phyloP scores from a whole-genome alignment of 2,797 vertebrate genomes.

The Phalanger gymnotis region DNA sequence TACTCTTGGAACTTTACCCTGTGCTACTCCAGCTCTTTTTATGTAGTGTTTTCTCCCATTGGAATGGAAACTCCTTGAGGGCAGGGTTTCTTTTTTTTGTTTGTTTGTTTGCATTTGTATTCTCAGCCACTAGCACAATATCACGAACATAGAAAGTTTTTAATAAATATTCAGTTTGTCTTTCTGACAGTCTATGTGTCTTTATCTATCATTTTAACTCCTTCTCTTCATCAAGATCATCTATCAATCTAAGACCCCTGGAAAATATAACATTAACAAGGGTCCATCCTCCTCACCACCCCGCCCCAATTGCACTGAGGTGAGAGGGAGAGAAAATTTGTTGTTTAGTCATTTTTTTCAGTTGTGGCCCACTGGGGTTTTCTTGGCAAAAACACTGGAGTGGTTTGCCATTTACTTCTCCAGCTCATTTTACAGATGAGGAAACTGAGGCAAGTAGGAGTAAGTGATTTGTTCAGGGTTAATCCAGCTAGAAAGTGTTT shows the following conservation, averaged over 20 bases:
- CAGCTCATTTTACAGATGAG: neutral
- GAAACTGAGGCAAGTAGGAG: neutral
- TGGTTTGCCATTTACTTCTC: neutral
- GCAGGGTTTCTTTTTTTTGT: neutral
- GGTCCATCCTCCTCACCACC: neutral
- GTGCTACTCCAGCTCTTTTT: neutral
- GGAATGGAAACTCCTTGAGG: neutral
- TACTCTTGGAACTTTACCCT: neutral
- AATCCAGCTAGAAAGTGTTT: too few species aligned
- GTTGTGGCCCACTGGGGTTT: neutral
- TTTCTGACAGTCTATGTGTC: accelerated
- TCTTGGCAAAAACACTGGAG: neutral
- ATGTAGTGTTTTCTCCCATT: neutral
- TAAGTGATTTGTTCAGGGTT: too few species aligned
- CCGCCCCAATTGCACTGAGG: neutral
- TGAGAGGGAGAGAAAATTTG: neutral
- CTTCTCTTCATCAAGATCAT: neutral
- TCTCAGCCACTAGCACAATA: neutral
- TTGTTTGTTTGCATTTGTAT: neutral
- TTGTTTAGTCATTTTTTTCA: neutral
- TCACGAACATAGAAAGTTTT: neutral
- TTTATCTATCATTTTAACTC: too few species aligned
- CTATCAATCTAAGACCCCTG: neutral
- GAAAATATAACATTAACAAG: neutral
- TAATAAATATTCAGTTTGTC: neutral